Evolutionary conservation across 2,113 vertebrate genomes (phyloP).

Genomic region (Morone saxatilis): DNA sequence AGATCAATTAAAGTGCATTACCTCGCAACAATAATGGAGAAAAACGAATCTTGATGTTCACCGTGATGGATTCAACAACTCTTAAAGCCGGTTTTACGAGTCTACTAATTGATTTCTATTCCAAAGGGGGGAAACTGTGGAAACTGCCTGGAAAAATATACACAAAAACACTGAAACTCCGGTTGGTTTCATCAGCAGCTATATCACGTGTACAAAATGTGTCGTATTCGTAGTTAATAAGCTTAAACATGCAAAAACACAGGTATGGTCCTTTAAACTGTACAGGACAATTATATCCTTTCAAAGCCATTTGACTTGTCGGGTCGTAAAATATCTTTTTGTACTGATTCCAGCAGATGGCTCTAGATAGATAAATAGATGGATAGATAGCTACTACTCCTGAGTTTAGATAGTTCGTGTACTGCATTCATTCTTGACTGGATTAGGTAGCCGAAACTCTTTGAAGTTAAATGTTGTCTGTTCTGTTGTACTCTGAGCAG

Average conservation of each 20-base stretch:
- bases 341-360: slow-evolving; percentile 54
- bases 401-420: slow-evolving; percentile 63
- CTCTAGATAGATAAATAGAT: slow-evolving; percentile 46
- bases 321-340: slow-evolving; percentile 57
- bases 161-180: background rate
- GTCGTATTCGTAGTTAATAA: background rate
- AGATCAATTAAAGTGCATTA: slow-evolving; percentile 29
- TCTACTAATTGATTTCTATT: slow-evolving; percentile 12
- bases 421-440: slow-evolving; percentile 55
- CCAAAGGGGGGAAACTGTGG: slow-evolving; percentile 1
- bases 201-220: background rate
- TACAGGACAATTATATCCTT: slow-evolving; percentile 60
- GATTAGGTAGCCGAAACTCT: slow-evolving; percentile 55
- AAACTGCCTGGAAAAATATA: background rate
- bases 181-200: slow-evolving; percentile 4
- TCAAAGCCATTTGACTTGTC: slow-evolving; percentile 69
- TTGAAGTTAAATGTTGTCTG: slow-evolving; percentile 53
- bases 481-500: slow-evolving; percentile 54
- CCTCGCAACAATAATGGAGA: background rate
- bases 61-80: background rate
- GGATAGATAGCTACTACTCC: slow-evolving; percentile 43
- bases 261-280: slow-evolving; percentile 64
- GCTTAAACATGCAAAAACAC: slow-evolving; percentile 46
- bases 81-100: background rate
- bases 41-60: background rate